Evolutionary conservation across 2,888 invertebrate genomes (phyloP), one percentile per base, ranked within the genome.

Genomic region (Epistrophe eligans): DNA sequence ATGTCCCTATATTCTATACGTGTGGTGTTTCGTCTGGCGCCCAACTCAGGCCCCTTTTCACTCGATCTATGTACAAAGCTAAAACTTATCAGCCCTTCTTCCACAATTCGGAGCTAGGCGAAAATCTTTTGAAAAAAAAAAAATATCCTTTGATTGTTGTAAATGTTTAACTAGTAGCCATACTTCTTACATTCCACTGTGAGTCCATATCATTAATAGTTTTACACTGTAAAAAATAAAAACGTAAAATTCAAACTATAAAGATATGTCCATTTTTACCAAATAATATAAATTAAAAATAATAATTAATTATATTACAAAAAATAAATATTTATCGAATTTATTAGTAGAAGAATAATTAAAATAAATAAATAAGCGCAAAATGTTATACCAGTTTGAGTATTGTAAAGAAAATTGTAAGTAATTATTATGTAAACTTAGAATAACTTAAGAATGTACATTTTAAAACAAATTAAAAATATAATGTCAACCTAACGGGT

Each of bases 221-320:
- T 83, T 87, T 83, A 87, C 82, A 83, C 73, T 79, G 82, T 87
- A 82, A 77, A 58, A 67, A 55, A 71, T 0, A 66, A 32, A 15
- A 50, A 15, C 19, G 17, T 60, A 57, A 28, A 17, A 43, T 43
- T 15, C 10, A 66, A 66, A 66, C 19, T 24, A 40, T 55, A 74
- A 57, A 77, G 80, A 58, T 85, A 82, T 82, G 83, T 83, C 83
- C 87, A 87, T 87, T 87, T 87, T 83, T 87, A 87, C 87, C 87
- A 87, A 87, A 87, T 64, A 28, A 55, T 15, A 32, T 55, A 32
- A 48, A 64, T 38, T 77, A 35, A 57, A 43, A 45, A 8, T 55
- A 58, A 72, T 77, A 71, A 67, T 60, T 43, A 62, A 64, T 13
- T 45, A 11, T 24, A 32, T 32, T 1, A 13, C 19, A 79, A 66